Base-by-base conservation (phyloP, 1,140 invertebrate genomes). In the Bursaphelenchus mucronatus region DNA sequence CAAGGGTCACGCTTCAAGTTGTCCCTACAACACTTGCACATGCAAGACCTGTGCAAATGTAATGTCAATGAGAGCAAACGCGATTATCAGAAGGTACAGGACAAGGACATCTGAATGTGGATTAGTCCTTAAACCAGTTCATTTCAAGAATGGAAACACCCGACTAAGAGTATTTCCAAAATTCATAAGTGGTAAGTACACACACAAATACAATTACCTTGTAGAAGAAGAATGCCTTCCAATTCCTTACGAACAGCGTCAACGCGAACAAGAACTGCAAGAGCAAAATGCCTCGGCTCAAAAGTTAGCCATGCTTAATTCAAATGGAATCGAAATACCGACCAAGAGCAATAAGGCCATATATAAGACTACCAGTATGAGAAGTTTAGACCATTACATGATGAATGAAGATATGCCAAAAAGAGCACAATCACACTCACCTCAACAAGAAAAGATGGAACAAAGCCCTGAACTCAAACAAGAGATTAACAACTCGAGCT, bases 11-110 rank as follows among this genome's bases (percentile, higher is more conserved):
- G 77, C 77, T 3, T 69, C 65, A 45, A 66, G 67, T 30, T 79
- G 77, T 51, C 77, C 77, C n/a, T 79, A 74, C 64, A 79, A 79
- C 61, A 76, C 64, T 43, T 79, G 77, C 57, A 67, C 70, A 9
- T 79, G 77, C 61, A 79, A 79, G 67, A 82, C 77, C 46, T 79
- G 77, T 59, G 64, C 78, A 43, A 79, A 79, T 69, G 77, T 79
- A 19, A 79, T 79, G 77, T 74, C 70, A 47, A 77, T 79, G 77
- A 50, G 77, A 19, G 77, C 77, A 8, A 79, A 79, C 59, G 77
- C 77, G 7, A 79, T 79, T 57, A 79, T 79, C 51, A 49, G 77
- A 9, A 65, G 77, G 40, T 79, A 79, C 51, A 67, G 77, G 21
- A 82, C 77, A 10, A 56, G 77, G 40, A 82, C 77, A 21, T 59